Percentiles rank a stretch among this genome's conserved stretches.
These are phyloP conservation scores for Lepilemur septentrionalis DNA, from an alignment of 2,797 vertebrate genomes.

Conservation along the genomic window DNA sequence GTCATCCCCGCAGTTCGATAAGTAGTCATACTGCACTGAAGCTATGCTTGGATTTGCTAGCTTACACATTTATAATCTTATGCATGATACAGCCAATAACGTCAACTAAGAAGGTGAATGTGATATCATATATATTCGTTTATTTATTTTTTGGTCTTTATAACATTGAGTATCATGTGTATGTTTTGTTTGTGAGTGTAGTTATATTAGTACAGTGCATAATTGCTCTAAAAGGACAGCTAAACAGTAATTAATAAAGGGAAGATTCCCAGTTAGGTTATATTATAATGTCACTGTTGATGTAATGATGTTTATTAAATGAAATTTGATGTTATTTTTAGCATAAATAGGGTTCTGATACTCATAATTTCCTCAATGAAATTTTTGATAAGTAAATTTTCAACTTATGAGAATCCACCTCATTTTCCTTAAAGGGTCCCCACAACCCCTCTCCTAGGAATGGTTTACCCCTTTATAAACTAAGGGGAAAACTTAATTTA, in stretches of 20 bases:
- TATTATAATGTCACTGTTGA: neutral
- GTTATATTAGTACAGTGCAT: neutral
- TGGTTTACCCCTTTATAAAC: neutral
- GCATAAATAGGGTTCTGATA: neutral
- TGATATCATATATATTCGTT: neutral
- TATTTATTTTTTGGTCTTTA: neutral
- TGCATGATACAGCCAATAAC: neutral
- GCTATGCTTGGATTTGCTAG: neutral
- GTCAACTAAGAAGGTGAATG: neutral
- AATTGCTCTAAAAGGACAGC: neutral
- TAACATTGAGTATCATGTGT: neutral
- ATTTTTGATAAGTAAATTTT: neutral
- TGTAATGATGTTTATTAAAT: neutral
- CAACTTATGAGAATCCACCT: neutral
- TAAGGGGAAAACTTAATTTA: neutral
- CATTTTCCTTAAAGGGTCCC: neutral
- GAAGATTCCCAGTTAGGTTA: neutral
- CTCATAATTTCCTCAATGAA: neutral
- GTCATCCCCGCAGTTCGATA: rapidly evolving
- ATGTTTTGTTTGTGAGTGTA: neutral
- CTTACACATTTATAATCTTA: neutral
- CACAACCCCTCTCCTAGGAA: too few relatives aligned
- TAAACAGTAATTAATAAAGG: neutral
- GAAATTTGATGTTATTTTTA: neutral
- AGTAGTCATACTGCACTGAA: neutral